These are phyloP conservation scores for Pherbina coryleti DNA, from an alignment of 2,888 invertebrate species.

Conservation along the genomic window DNA sequence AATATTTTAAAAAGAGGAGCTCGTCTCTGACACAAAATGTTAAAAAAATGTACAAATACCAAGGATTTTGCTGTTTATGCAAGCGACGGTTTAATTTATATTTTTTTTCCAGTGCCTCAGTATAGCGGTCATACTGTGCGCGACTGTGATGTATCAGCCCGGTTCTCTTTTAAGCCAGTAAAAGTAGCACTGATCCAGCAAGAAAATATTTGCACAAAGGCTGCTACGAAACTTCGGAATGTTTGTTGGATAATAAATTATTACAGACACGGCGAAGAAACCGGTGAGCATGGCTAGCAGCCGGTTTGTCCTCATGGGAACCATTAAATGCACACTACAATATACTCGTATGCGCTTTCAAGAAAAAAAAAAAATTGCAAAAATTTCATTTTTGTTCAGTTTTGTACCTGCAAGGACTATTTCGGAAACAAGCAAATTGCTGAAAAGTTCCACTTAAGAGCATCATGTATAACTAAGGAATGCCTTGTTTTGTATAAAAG, in stretches of 20 bases:
- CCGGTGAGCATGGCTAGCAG: not conserved
- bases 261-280: slow-evolving; percentile 20
- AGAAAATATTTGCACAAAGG: not conserved
- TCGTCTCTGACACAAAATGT: too few relatives aligned
- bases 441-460: not conserved
- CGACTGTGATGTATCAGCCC: not conserved
- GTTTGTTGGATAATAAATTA: slow-evolving; percentile 26
- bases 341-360: slow-evolving; percentile 58
- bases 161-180: too few relatives aligned
- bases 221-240: not conserved
- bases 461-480: slow-evolving; percentile 8
- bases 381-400: not conserved
- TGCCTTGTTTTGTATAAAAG: not conserved
- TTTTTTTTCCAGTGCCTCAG: too few relatives aligned
- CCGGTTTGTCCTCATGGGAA: slow-evolving; percentile 49
- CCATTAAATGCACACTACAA: slow-evolving; percentile 60
- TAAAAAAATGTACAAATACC: too few relatives aligned
- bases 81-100: too few relatives aligned
- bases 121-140: not conserved
- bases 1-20: too few relatives aligned
- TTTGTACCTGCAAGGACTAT: too few relatives aligned
- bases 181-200: too few relatives aligned
- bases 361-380: slow-evolving; percentile 52
- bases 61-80: too few relatives aligned
- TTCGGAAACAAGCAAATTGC: too few relatives aligned